These are phyloP conservation scores for Xestobium rufovillosum DNA, from an alignment of 2,888 invertebrate species.

Conservation along the genomic window DNA sequence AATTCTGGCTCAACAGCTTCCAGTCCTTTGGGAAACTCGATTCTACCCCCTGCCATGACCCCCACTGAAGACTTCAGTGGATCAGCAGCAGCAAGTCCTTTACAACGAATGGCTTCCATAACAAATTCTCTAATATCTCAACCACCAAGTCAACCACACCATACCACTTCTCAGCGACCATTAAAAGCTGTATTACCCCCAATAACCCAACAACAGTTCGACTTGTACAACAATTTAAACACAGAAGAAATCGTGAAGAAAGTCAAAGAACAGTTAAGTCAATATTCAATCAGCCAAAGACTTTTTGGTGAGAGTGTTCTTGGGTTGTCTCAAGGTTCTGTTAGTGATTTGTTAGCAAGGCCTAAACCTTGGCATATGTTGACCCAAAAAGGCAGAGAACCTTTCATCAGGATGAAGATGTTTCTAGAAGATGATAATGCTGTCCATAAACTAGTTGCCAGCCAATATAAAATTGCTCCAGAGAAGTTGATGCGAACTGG, in stretches of 20 bases:
- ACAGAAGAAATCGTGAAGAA: constrained; percentile 97
- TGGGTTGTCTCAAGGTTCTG: constrained; percentile 93
- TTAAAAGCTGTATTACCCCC: constrained; percentile 95
- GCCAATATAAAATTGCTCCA: constrained; percentile 96
- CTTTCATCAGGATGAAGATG: constrained; percentile 97
- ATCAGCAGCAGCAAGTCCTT: constrained; percentile 81
- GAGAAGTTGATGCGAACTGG: constrained; percentile 96
- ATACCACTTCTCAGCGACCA: constrained; percentile 76
- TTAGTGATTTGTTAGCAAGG: constrained; percentile 91
- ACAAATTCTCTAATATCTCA: constrained; percentile 94
- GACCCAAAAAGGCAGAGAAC: constrained; percentile 93
- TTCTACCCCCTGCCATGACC: constrained; percentile 76
- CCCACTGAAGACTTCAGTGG: constrained; percentile 73
- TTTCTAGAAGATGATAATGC: constrained; percentile 94
- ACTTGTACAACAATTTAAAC: constrained; percentile 94
- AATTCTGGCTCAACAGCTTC: constrained; percentile 72
- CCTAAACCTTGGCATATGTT: constrained; percentile 99
- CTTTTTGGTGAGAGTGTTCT: constrained; percentile 98
- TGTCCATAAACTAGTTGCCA: constrained; percentile 90
- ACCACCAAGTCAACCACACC: constrained; percentile 79
- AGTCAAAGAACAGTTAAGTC: constrained; percentile 89
- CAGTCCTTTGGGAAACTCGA: constrained; percentile 77
- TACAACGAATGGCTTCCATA: constrained; percentile 96
- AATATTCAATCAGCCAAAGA: constrained; percentile 95
- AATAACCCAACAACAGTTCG: constrained; percentile 98